Evolutionary conservation across 2,113 vertebrate genomes (phyloP).

Genomic region (Eptesicus fuscus): DNA sequence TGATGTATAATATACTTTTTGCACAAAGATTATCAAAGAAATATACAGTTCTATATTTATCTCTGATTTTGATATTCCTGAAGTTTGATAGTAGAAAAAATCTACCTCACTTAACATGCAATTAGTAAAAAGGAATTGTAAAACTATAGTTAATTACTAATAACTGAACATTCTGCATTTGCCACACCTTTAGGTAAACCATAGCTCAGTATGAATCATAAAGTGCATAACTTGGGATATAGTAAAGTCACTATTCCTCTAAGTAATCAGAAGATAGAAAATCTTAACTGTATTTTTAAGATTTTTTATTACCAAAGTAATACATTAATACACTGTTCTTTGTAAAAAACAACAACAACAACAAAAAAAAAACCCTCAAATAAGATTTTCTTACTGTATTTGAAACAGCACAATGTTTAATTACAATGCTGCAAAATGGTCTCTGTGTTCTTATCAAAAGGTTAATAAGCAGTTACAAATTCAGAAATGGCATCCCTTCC

Average conservation of each 20-base stretch:
- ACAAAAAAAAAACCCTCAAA: neutral
- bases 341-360: neutral
- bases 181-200: neutral
- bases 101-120: neutral
- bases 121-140: neutral
- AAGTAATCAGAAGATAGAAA: neutral
- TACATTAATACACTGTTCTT: neutral
- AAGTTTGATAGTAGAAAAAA: neutral
- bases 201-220: neutral
- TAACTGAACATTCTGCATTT: neutral
- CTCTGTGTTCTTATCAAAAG: conserved; percentile 1
- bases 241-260: neutral
- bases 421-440: neutral
- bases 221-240: neutral
- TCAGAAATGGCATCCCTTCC: neutral
- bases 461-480: conserved; percentile 17
- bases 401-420: neutral
- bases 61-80: neutral
- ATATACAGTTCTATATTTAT: neutral
- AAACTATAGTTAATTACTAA: neutral
- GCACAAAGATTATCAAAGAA: neutral
- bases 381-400: neutral
- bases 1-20: neutral
- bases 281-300: neutral
- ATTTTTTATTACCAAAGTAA: neutral